Base-by-base conservation (phyloP, 2,888 invertebrate genomes). In the Cosmopolites sordidus region DNA sequence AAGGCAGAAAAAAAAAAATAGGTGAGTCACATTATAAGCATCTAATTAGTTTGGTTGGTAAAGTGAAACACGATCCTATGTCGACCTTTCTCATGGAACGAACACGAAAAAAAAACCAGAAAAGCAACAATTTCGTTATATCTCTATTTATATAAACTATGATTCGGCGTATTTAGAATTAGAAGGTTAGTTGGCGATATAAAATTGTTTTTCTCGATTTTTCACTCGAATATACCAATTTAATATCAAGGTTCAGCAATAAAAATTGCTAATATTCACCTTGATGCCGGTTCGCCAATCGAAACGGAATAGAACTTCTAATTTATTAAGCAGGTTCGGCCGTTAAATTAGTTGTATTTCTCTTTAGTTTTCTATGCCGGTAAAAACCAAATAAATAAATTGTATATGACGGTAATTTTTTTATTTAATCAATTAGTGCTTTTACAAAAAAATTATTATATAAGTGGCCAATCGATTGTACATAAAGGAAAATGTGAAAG, bases 221-320 rank as follows among this genome's bases (percentile, higher is more conserved):
- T 46, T 46, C 41, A 40, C 43, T 15, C 43, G 44, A 51, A 51
- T 55, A 50, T 50, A 51, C 55, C 55, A 51, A 55, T 55, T 55
- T 55, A 55, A 43, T 51, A 44, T 47, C 55, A 56, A 56, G 56
- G 56, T 49, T 52, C 45, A 14, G 16, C 52, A 51, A 52, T 52
- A 51, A 56, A 55, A 56, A 56, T 52, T 48, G 52, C 46, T 49
- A 49, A 56, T 49, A 53, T 49, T 56, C 52, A 56, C 56, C 56
- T 56, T 56, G 56, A 49, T 56, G 52, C 48, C 48, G 52, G 52
- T 48, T 52, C 49, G 45, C 27, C 47, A 42, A 52, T 46, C 44
- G 41, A 56, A 56, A 38, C 29, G 44, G 42, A 52, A 45, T 52
- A 46, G 52, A 12, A 33, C 33, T 33, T 53, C 52, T 56, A 56